Base-by-base conservation (phyloP, 2,888 invertebrate genomes). In the Meta bourneti region DNA sequence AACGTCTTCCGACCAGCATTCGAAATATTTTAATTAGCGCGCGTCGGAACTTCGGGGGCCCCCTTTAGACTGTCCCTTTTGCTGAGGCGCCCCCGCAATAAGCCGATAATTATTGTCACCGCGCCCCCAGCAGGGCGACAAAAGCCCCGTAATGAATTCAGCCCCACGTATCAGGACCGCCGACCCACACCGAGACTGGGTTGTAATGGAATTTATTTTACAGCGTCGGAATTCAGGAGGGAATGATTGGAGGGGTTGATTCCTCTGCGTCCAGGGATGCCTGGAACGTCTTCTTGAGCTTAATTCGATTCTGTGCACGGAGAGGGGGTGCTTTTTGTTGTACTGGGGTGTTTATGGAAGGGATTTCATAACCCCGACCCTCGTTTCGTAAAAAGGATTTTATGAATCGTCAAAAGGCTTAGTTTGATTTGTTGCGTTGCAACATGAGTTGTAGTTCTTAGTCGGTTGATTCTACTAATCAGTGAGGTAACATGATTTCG, bases 121-220 rank as follows among this genome's bases (percentile, higher is more conserved):
- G 54, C 79, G 79, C 61, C 16, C 51, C 52, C 19, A 48, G 8
- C 19, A 51, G 4, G 77, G 78, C 86, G 83, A 89, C 83, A 89
- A 89, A 83, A 79, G 84, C 83, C 20, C 34, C n/a, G 61, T 84
- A 84, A 90, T 90, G 84, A 90, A 90, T 90, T 90, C 90, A 20
- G 20, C 78, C 78, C 49, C 79, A 84, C 90, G 87, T 34, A 51
- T 69, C 78, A 20, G 77, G 13, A 19, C 4, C 11, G 19, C n/a
- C 13, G 49, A 8, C n/a, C 48, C 49, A 51, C 7, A 16, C 48
- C 16, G 80, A 49, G 71, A 49, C 13, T 52, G 16, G 54, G 74
- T 34, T 71, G 69, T 80, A 87, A 87, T 87, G 87, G 87, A 87
- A 87, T 87, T 87, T 80, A 87, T 87, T 87, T 87, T 61, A 72